Base-by-base conservation (phyloP, 2,888 invertebrate genomes). In the Mayetiola destructor region DNA sequence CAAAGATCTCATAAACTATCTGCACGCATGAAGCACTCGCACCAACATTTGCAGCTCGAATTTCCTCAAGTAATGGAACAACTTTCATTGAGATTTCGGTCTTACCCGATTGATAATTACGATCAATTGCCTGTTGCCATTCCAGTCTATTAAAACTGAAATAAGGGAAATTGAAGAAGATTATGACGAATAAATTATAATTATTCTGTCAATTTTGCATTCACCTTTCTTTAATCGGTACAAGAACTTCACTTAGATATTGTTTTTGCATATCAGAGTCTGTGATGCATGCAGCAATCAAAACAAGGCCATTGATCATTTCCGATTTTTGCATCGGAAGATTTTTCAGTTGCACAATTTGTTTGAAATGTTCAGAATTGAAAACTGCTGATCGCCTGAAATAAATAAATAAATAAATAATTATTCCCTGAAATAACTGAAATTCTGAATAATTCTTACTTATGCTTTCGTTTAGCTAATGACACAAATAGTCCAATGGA, bases 401-500 rank as follows among this genome's bases (percentile, higher is more conserved):
- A 30, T 10, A 37, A 12, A 8, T 3, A 29, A 29, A 14, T 39
- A 9, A 42, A n/a, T n/a, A 42, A 23, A 23, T 21, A 12, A 23
- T 23, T 3, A 23, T 23, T 35, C 16, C 4, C 8, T 30, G 42
- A 40, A n/a, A n/a, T n/a, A n/a, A n/a, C n/a, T n/a, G n/a, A n/a
- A n/a, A n/a, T n/a, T n/a, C 9, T 14, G 18, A 36, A 9, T 16
- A 42, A 18, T 27, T 40, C 40, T 40, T 54, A 59, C 59, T 57
- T 59, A 35, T 57, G 42, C 9, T 36, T 56, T 21, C 42, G 42
- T 29, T 55, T 58, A 20, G 56, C 56, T 21, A 59, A 37, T 14
- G 59, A 56, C 12, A 75, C 66, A 30, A 87, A 76, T 12, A 85
- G 70, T 58, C 78, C 72, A 35, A 84, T 77, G 1, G 82, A 80